Evolutionary conservation across 2,797 vertebrate genomes (phyloP).

Genomic region (Emydoidea blandingii): DNA sequence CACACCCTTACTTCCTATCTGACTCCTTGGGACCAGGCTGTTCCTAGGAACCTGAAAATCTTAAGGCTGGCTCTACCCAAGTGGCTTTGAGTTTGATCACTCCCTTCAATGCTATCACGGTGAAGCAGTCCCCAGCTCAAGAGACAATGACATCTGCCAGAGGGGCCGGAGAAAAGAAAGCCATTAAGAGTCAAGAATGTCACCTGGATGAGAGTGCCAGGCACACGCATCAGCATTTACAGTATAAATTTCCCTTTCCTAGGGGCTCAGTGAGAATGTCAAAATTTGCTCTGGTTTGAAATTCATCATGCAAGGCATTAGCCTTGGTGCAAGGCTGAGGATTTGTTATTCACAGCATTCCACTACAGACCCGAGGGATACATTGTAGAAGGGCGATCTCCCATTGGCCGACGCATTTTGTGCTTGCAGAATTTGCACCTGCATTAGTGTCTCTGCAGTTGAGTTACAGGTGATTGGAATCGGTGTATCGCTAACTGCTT

Average conservation of each 20-base stretch:
- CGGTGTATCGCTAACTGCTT: neutral
- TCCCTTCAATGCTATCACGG: neutral
- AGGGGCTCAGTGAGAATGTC: neutral
- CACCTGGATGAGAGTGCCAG: neutral
- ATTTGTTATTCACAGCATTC: neutral
- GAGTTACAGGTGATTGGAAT: neutral
- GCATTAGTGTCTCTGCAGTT: neutral
- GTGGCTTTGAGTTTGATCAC: neutral
- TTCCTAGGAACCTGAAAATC: neutral
- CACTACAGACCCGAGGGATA: constrained; percentile 27
- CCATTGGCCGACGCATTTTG: neutral
- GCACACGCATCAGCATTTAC: neutral
- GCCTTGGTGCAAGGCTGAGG: neutral
- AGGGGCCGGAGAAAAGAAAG: accelerated
- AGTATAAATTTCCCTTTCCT: constrained; percentile 31
- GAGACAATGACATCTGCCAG: neutral
- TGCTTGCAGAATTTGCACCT: constrained; percentile 44
- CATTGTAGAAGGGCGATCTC: neutral
- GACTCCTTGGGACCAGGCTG: neutral
- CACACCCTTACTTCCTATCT: neutral
- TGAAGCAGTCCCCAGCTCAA: neutral
- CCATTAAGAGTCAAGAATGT: neutral
- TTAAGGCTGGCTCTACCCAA: neutral
- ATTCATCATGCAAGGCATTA: neutral
- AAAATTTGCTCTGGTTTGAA: constrained; percentile 32